Evolutionary conservation across 2,113 vertebrate species (phyloP).

Genomic region (Cebidichthys violaceus): DNA sequence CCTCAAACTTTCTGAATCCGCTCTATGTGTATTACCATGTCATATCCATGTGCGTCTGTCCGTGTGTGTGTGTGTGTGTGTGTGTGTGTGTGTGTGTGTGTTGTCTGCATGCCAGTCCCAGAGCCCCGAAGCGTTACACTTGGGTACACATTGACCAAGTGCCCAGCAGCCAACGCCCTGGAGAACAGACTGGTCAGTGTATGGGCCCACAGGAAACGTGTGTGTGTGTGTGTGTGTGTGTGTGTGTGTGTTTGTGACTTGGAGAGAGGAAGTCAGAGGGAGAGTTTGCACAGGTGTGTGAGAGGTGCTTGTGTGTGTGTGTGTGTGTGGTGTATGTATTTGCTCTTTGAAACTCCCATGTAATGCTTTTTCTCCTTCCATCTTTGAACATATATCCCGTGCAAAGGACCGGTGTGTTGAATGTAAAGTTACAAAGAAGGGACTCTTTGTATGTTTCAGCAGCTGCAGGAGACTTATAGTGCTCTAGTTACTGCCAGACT

Average conservation of each 20-base stretch:
- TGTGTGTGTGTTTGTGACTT: constrained; percentile 45
- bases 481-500: constrained; percentile 36
- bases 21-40: constrained; percentile 4
- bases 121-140: constrained; percentile 50
- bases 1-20: not conserved
- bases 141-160: constrained; percentile 65
- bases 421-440: constrained; percentile 53
- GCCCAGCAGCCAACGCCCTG: constrained; percentile 67
- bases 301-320: constrained; percentile 27
- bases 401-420: constrained; percentile 44
- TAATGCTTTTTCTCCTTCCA: constrained; percentile 42
- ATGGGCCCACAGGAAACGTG: constrained; percentile 59
- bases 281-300: constrained; percentile 81
- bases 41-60: constrained; percentile 17
- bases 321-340: constrained; percentile 14
- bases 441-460: constrained; percentile 53
- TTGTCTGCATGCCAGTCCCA: constrained; percentile 59
- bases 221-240: constrained; percentile 37
- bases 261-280: constrained; percentile 57
- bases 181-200: constrained; percentile 77
- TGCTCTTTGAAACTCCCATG: constrained; percentile 40
- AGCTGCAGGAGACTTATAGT: constrained; percentile 42
- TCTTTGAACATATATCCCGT: constrained; percentile 53
- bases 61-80: constrained; percentile 21
- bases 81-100: constrained; percentile 30